Percentiles rank a stretch among this genome's conserved stretches.
phyloP scores from a whole-genome alignment of 2,888 invertebrate species.

The Tetheella fluctuosa region DNA sequence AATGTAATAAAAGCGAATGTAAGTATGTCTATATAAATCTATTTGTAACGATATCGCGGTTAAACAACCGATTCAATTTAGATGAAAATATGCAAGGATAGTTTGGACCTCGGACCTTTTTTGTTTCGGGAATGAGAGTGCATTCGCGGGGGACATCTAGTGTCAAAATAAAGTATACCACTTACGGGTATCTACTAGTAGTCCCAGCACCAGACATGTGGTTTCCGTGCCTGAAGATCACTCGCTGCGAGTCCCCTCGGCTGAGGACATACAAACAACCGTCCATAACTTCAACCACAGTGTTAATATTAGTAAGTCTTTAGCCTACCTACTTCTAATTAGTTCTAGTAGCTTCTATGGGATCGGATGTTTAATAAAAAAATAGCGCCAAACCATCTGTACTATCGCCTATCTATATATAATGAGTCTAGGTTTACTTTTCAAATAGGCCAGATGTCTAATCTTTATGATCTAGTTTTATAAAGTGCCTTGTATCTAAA shows the following conservation, averaged over 20 bases:
- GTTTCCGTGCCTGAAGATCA: slow-evolving; percentile 89
- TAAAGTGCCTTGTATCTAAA: neutral
- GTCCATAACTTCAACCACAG: neutral
- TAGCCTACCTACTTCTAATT: neutral
- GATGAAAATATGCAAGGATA: no score
- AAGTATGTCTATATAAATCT: no score
- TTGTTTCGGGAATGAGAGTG: no score
- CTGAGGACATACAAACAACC: slow-evolving; percentile 61
- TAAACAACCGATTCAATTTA: no score
- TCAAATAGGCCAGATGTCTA: neutral
- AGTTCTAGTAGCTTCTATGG: neutral
- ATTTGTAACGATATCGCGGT: no score
- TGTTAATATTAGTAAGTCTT: neutral
- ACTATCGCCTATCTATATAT: neutral
- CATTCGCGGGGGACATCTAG: no score
- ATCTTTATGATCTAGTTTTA: neutral
- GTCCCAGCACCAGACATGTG: slow-evolving; percentile 87
- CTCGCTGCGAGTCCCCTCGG: slow-evolving; percentile 89
- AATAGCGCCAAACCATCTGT: neutral
- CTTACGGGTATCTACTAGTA: slow-evolving; percentile 90
- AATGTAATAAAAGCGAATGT: no score
- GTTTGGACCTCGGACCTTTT: no score
- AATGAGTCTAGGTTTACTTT: neutral
- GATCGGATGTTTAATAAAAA: neutral
- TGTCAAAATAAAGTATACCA: slow-evolving; percentile 40